A percentile compares a stretch with the other conserved stretches of the same genome.
Evolutionary conservation across 37 sponge, comb jelly and placozoan genomes (phyloP).

Genomic region (Sycon ciliatum): DNA sequence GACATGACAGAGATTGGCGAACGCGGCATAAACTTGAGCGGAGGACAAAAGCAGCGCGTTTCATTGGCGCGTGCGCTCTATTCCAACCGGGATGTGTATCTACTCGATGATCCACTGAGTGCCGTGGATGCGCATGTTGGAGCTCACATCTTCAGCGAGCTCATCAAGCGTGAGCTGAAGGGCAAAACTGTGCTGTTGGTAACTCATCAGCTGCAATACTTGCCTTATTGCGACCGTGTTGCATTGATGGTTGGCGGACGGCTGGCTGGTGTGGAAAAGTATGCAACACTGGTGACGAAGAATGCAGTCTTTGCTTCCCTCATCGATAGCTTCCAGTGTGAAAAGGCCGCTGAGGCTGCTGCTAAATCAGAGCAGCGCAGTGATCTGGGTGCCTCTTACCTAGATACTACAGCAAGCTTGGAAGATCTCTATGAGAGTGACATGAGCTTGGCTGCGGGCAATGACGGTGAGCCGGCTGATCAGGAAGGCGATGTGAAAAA

Average conservation of each 20-base stretch:
- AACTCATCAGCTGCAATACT: slow-evolving; percentile 78
- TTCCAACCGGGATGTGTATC: slow-evolving; percentile 82
- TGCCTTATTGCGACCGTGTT: slow-evolving; percentile 84
- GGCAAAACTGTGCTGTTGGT: too few species aligned
- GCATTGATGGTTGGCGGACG: slow-evolving; percentile 62
- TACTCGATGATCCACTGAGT: slow-evolving; percentile 90
- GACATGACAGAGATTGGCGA: slow-evolving; percentile 99
- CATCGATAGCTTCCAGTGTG: too few species aligned
- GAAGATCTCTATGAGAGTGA: too few species aligned
- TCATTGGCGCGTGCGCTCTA: slow-evolving; percentile 92
- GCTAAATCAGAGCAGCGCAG: too few species aligned
- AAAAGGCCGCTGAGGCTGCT: too few species aligned
- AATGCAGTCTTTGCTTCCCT: not conserved
- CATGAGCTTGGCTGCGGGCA: too few species aligned
- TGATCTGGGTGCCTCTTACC: too few species aligned
- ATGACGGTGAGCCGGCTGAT: too few species aligned
- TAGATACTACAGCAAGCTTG: too few species aligned
- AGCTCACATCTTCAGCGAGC: slow-evolving; percentile 90
- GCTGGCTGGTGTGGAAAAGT: slow-evolving; percentile 47
- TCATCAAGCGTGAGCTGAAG: slow-evolving; percentile 94
- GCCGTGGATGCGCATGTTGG: slow-evolving; percentile 99
- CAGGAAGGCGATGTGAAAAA: too few species aligned
- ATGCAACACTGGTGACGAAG: not conserved
- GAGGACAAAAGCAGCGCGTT: slow-evolving; percentile 98
- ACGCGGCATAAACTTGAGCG: slow-evolving; percentile 99